Evolutionary conservation across 2,113 vertebrate species (phyloP).

Genomic region (Misgurnus anguillicaudatus): DNA sequence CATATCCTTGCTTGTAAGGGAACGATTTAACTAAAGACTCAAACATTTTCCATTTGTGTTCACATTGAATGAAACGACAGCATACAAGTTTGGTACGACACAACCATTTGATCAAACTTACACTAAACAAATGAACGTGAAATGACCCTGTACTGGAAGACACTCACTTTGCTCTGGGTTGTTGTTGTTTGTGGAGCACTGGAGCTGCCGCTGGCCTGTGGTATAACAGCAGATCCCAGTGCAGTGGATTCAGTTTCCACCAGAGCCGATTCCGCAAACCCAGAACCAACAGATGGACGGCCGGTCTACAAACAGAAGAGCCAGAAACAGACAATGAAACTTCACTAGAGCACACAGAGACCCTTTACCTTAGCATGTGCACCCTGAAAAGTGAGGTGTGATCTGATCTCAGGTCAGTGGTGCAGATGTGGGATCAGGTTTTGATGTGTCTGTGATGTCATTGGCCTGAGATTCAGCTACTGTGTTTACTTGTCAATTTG

Average conservation of each 20-base stretch:
- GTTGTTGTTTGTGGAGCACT: constrained; percentile 68
- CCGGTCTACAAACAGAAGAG: constrained; percentile 50
- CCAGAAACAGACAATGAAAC: not conserved
- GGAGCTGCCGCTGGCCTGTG: constrained; percentile 74
- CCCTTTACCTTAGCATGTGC: not conserved
- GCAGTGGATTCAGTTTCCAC: constrained; percentile 85
- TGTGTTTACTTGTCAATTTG: no score
- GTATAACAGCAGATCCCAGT: constrained; percentile 82
- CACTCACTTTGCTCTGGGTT: constrained; percentile 86
- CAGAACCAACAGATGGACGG: constrained; percentile 66
- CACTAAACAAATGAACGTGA: no score
- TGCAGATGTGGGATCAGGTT: not conserved
- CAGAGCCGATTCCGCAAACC: constrained; percentile 56
- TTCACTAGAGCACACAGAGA: no score
- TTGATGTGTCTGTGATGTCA: not conserved
- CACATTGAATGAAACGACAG: no score
- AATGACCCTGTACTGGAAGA: not conserved
- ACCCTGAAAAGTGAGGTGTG: not conserved
- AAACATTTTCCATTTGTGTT: no score
- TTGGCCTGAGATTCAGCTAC: no score
- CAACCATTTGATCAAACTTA: no score
- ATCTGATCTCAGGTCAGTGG: no score
- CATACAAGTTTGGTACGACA: no score
- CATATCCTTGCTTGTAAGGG: no score
- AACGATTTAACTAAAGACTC: no score